Evolutionary conservation across 2,113 vertebrate genomes (phyloP).

Genomic region (Australoheros scitulus): DNA sequence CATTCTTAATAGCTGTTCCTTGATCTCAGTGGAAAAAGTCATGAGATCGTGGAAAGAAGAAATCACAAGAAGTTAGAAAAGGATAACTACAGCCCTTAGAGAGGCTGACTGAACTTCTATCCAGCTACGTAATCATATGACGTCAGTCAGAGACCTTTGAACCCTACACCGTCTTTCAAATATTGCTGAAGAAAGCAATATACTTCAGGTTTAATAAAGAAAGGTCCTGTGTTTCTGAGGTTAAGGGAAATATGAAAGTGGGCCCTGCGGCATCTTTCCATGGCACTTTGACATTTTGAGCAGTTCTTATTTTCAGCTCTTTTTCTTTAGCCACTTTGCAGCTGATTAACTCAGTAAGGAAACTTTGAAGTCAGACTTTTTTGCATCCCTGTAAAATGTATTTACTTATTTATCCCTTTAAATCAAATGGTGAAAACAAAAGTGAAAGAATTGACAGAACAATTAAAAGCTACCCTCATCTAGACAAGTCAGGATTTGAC

Average conservation of each 20-base stretch:
- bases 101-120: conserved; percentile 32
- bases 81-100: conserved; percentile 25
- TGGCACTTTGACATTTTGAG: conserved; percentile 27
- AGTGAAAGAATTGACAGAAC: background rate
- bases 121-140: conserved; percentile 39
- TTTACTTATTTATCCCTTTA: background rate
- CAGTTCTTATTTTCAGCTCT: conserved; percentile 10
- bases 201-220: conserved; percentile 50
- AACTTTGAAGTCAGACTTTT: background rate
- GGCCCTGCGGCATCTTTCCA: conserved; percentile 17
- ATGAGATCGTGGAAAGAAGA: conserved; percentile 64
- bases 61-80: conserved; percentile 35
- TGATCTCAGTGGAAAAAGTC: conserved; percentile 60
- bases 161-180: conserved; percentile 14
- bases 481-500: background rate
- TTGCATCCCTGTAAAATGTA: background rate
- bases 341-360: background rate
- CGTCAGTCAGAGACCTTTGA: conserved; percentile 50
- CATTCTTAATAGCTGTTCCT: conserved; percentile 34
- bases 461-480: background rate
- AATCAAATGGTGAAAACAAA: background rate
- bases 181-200: conserved; percentile 48
- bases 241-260: conserved; percentile 22
- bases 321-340: background rate
- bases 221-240: background rate